These are phyloP conservation scores for Bufo gargarizans DNA, from an alignment of 2,113 vertebrate genomes.

Conservation along the genomic window DNA sequence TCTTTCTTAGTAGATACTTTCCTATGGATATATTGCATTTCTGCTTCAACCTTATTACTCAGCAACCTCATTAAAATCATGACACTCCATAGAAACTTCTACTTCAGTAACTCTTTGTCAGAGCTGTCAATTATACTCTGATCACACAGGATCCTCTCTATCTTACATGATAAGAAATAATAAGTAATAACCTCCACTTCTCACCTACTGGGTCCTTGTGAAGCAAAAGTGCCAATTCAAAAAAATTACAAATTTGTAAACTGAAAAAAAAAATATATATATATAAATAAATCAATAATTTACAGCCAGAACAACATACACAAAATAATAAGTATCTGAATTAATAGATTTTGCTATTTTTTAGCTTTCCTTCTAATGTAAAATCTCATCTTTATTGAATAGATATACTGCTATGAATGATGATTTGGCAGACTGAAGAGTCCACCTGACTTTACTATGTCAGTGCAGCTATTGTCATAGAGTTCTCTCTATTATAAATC, in stretches of 20 bases:
- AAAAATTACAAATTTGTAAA: background rate
- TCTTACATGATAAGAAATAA: background rate
- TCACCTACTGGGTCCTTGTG: background rate
- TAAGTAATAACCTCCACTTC: background rate
- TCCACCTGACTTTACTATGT: no score
- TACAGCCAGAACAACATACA: background rate
- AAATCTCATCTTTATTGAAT: no score
- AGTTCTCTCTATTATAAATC: no score
- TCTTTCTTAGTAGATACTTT: background rate
- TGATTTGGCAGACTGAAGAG: no score
- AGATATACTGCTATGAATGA: no score
- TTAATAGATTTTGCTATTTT: background rate
- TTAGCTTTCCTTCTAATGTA: background rate
- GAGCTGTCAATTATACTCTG: background rate
- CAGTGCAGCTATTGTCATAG: no score
- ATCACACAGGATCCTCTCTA: background rate
- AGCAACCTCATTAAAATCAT: background rate
- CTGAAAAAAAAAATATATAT: background rate
- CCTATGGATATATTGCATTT: background rate
- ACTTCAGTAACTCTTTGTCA: background rate
- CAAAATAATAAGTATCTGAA: background rate
- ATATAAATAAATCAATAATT: no score
- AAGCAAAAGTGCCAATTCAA: background rate
- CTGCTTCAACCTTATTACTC: constrained; percentile 13
- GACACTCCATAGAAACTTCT: background rate